Evolutionary conservation across 2,113 vertebrate species (phyloP).

Genomic region (Daphoenositta chrysoptera): DNA sequence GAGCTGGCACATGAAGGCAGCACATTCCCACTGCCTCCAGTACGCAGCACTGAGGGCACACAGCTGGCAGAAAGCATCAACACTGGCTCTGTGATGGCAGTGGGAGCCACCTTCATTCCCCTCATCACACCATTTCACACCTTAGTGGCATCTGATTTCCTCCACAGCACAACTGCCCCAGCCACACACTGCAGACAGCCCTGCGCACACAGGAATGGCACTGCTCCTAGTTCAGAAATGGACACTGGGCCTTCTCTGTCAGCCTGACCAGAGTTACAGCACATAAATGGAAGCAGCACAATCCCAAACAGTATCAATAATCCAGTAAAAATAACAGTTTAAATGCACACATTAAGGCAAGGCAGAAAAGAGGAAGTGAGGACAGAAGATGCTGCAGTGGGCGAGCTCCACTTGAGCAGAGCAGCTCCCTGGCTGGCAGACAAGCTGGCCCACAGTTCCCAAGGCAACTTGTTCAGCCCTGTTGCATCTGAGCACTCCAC

Average conservation of each 20-base stretch:
- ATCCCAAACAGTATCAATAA: neutral
- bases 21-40: neutral
- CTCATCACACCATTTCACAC: neutral
- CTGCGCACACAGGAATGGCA: accelerated
- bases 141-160: neutral
- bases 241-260: neutral
- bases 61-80: neutral
- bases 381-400: neutral
- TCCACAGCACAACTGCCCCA: accelerated
- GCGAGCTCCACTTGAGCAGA: neutral
- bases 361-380: neutral
- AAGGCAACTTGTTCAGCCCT: constrained; percentile 52
- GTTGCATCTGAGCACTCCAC: neutral
- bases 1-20: neutral
- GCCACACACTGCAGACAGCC: neutral
- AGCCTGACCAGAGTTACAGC: neutral
- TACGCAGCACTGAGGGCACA: neutral
- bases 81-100: neutral
- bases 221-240: neutral
- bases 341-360: neutral
- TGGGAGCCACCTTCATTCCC: neutral
- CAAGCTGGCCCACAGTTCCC: constrained; percentile 40
- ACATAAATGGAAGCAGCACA: neutral
- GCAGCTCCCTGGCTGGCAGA: neutral
- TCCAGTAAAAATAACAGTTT: neutral